A percentile compares a stretch with the other conserved stretches of the same genome.
phyloP scores from a whole-genome alignment of 2,888 invertebrate genomes.

The Oligia latruncula region DNA sequence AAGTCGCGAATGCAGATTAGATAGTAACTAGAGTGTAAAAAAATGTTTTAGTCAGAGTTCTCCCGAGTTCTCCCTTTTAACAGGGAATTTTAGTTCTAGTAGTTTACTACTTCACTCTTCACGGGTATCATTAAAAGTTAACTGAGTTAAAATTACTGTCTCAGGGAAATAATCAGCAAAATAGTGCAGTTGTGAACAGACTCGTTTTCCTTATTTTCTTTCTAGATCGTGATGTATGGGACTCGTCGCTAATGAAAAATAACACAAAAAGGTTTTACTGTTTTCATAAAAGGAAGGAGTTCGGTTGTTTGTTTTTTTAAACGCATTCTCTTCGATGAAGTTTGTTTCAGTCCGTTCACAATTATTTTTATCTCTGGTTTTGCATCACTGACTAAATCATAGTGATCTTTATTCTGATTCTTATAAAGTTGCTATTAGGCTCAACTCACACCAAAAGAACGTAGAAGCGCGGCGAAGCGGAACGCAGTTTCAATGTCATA shows the following conservation, averaged over 20 bases:
- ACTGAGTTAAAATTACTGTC: constrained; percentile 17
- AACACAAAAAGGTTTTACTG: constrained; percentile 23
- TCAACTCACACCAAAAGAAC: no score
- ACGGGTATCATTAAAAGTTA: constrained; percentile 23
- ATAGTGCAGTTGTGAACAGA: constrained; percentile 21
- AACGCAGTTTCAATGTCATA: no score
- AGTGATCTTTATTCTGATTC: neutral
- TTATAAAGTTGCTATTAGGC: neutral
- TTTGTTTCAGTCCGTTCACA: neutral
- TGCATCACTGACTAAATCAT: neutral
- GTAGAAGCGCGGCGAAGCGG: no score
- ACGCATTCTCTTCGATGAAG: neutral
- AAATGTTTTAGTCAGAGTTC: neutral
- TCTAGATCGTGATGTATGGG: constrained; percentile 22
- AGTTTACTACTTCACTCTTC: neutral
- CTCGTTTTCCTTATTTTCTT: constrained; percentile 16
- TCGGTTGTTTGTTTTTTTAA: neutral
- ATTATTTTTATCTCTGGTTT: neutral
- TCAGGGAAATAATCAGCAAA: constrained; percentile 27
- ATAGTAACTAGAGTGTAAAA: no score
- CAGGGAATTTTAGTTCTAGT: neutral
- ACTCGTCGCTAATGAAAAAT: constrained; percentile 23
- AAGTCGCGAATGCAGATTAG: no score
- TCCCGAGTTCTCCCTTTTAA: neutral
- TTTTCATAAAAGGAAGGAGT: constrained; percentile 2